Evolutionary conservation across 1,140 invertebrate species (phyloP).

Genomic region (Drosophila miranda): DNA sequence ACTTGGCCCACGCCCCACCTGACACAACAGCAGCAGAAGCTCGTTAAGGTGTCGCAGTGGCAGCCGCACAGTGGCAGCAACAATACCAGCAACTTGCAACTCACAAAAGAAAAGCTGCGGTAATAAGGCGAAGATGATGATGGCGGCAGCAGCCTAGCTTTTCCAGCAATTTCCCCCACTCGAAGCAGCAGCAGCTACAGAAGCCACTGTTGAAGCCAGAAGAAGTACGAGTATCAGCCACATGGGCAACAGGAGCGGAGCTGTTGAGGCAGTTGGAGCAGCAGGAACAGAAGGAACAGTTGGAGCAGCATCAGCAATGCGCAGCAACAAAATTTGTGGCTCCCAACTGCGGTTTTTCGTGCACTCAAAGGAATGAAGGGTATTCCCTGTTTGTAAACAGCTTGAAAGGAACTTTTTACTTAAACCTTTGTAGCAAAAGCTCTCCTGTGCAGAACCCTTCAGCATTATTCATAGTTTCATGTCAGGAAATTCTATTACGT

Average conservation of each 20-base stretch:
- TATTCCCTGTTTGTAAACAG: not conserved
- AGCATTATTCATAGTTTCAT: no score
- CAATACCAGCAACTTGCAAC: slow-evolving; percentile 14
- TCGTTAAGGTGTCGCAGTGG: slow-evolving; percentile 45
- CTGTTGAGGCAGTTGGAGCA: slow-evolving; percentile 19
- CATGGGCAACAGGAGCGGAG: slow-evolving; percentile 9
- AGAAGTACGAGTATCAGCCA: slow-evolving; percentile 19
- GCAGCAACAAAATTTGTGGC: slow-evolving; percentile 51
- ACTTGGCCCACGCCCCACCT: slow-evolving; percentile 17
- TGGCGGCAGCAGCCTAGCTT: slow-evolving; percentile 30
- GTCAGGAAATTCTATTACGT: no score
- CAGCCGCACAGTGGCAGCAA: slow-evolving; percentile 8
- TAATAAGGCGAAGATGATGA: slow-evolving; percentile 69
- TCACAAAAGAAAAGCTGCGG: slow-evolving; percentile 54
- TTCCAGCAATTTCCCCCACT: slow-evolving; percentile 18
- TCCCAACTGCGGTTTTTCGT: slow-evolving; percentile 29
- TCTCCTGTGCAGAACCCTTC: not conserved
- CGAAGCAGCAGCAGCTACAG: slow-evolving; percentile 12
- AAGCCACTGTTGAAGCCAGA: slow-evolving; percentile 4
- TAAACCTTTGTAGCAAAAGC: not conserved
- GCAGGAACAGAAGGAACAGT: slow-evolving; percentile 26
- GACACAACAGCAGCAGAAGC: slow-evolving; percentile 23
- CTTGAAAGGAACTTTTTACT: not conserved
- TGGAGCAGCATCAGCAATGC: slow-evolving; percentile 41
- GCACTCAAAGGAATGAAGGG: not conserved